Evolutionary conservation across 1,140 invertebrate species (phyloP).

Genomic region (Conus betulinus): DNA sequence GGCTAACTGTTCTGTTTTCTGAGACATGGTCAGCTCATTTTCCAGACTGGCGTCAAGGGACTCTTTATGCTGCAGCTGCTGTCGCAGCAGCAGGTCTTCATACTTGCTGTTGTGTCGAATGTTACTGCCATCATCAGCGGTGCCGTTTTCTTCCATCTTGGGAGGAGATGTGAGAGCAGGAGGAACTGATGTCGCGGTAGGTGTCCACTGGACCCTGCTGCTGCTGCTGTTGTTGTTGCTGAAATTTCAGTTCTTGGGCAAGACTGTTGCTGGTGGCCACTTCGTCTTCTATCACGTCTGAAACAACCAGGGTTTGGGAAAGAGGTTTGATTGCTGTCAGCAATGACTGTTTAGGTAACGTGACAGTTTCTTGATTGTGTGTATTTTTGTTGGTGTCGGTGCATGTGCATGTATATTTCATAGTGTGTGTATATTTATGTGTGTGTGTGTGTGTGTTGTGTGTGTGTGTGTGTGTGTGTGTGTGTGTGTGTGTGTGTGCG

Average conservation of each 20-base stretch:
- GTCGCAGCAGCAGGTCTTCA: slow-evolving; percentile 45
- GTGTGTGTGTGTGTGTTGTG: no score
- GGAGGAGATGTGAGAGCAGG: slow-evolving; percentile 30
- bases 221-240: slow-evolving; percentile 17
- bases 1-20: slow-evolving; percentile 34
- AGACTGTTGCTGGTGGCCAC: slow-evolving; percentile 31
- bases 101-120: slow-evolving; percentile 50
- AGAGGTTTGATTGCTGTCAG: not conserved
- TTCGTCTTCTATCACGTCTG: slow-evolving; percentile 42
- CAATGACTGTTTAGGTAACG: no score
- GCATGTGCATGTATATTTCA: no score
- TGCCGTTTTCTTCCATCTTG: slow-evolving; percentile 38
- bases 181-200: slow-evolving; percentile 33
- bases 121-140: slow-evolving; percentile 10
- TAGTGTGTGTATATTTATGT: no score
- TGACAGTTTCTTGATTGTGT: no score
- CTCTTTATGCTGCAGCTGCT: slow-evolving; percentile 47
- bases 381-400: no score
- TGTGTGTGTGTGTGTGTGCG: no score
- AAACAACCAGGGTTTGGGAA: not conserved
- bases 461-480: no score
- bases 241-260: slow-evolving; percentile 28
- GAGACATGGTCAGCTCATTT: slow-evolving; percentile 26
- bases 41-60: slow-evolving; percentile 38
- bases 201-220: slow-evolving; percentile 24